Base-by-base conservation (phyloP, 1,140 invertebrate genomes). In the Cotesia glomerata region DNA sequence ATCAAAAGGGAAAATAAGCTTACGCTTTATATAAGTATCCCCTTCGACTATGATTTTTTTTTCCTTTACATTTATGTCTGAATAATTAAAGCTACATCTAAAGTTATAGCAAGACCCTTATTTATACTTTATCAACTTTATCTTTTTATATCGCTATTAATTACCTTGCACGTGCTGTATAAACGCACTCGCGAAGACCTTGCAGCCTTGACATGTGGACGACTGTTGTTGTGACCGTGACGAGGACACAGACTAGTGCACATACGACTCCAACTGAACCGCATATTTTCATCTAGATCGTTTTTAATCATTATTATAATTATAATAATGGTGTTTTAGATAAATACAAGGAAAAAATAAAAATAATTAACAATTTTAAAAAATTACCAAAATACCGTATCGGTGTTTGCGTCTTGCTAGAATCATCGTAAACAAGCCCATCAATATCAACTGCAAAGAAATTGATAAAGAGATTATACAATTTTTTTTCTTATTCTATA, bases 161-260 rank as follows among this genome's bases (percentile, higher is more conserved):
- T 62, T 79, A 87, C 85, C 82, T 86, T 34, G 86, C 86, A 73
- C 79, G 81, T 18, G 76, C 80, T 0, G 93, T 95, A 83, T 96
- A 97, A 74, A 95, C 92, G 80, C 95, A 97, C 82, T 96, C 94
- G 74, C 93, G 89, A 18, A 97, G 84, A 0, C 93, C 94, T 85
- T 97, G 95, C 26, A 97, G 86, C 70, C 95, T 90, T 78, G 95
- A 95, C 95, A 97, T 96, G 83, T 97, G 95, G 69, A 97, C 92
- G n/a, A 96, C 94, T 0, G 95, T 96, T 0, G 95, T 97, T 1
- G 95, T 96, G 14, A 97, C 94, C 8, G 95, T 96, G 52, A 97
- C 94, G 58, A 95, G 88, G 11, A 95, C 93, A 82, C 95, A 96
- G 0, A 95, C 93, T 39, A 95, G 85, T 0, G 94, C 94, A 77